Base-by-base conservation (phyloP, 2,797 vertebrate species). In the Alfaro cultratus region DNA sequence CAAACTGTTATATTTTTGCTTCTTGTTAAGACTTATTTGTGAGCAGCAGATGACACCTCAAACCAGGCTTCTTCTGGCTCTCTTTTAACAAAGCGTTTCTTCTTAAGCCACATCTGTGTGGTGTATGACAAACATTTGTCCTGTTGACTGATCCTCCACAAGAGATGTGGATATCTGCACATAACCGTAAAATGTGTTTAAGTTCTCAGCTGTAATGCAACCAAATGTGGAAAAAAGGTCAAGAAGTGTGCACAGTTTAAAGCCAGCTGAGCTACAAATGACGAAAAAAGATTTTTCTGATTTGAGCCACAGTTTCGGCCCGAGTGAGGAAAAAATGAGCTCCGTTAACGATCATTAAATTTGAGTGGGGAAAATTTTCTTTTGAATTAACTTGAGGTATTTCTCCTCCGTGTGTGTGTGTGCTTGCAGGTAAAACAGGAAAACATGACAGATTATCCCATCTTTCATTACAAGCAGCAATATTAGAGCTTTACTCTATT, bases 401-500 rank as follows among this genome's bases (percentile, higher is more conserved):
- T 43, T 79, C 75, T 74, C 76, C 62, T 57, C 53, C 3, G 29
- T n/a, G 64, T 80, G 62, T 73, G 62, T 73, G 49, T n/a, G 64
- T 23, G 74, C 70, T 77, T 45, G 83, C 49, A 85, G 83, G 73
- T 86, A 79, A 77, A 84, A 79, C 21, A 79, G 39, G 74, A 83
- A 29, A 82, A 13, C 9, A 75, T 88, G 85, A 93, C 89, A 41
- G 78, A 91, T 92, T 45, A 78, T 84, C 74, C 80, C 81, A 79
- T 90, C 57, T 79, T 51, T 80, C 55, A 82, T 78, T 82, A 81
- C 85, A 86, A 84, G 85, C 85, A 75, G 85, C 78, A 73, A 12
- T 83, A 87, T 93, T 84, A 87, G 75, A 77, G 79, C 64, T 83
- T 86, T 77, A 89, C 78, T 87, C 81, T 81, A 76, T 89, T 90